Base-by-base conservation (phyloP, 2,888 invertebrate genomes). In the Abrostola triplasia region DNA sequence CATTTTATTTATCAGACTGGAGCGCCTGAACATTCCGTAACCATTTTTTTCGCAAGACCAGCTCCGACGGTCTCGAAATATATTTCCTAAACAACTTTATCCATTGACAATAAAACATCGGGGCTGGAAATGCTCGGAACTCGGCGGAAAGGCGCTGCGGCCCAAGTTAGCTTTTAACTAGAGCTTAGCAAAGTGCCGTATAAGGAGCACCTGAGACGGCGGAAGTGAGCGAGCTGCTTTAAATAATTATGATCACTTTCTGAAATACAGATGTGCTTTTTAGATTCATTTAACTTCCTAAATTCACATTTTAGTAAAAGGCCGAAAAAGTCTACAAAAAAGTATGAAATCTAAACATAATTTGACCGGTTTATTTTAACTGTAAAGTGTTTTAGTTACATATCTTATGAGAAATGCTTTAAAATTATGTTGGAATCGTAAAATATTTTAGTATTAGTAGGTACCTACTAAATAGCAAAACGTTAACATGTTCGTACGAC, bases 61-160 rank as follows among this genome's bases (percentile, higher is more conserved):
- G 24, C 44, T 47, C 44, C 9, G 4, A 47, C 52, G 73, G 54
- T 57, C 37, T 11, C 7, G 38, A 36, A 63, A 48, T 47, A 63
- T 57, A 58, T 69, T 60, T n/a, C 37, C 44, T 12, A 38, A 69
- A 48, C 57, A 60, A 74, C 41, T 69, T 64, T 74, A 58, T 52
- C 44, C 70, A 64, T 36, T 64, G 51, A 42, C 64, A 72, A 64
- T 69, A 74, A 69, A 70, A 74, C 47, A 63, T 69, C 42, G 74
- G 48, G 37, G 41, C 50, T 59, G 11, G 42, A 8, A 5, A 38
- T 49, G 51, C 51, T 59, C 38, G 37, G 53, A 54, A 37, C 55
- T 56, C 36, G 5, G 5, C 40, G 48, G 49, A 63, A 68, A 58
- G 24, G 38, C 53, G 51, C 7, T 12, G 36, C 0, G 42, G 36